Percentiles rank a stretch among this genome's conserved stretches.
Conservation (phyloP, 2,113 vertebrate species). For the Rhombomys opimus region DNA sequence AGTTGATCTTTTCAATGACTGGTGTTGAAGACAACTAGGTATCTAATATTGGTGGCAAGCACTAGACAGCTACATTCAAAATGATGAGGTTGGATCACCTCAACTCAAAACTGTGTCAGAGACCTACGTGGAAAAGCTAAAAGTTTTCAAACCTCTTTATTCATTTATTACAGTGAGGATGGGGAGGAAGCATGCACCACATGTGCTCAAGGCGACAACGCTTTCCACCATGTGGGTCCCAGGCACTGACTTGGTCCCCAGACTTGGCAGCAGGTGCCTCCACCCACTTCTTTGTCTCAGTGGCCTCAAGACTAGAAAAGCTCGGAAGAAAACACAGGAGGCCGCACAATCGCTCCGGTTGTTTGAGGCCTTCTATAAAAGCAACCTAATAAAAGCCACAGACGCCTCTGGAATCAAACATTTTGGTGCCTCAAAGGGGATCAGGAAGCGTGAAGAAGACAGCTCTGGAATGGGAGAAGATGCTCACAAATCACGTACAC, state of each 20-base stretch:
- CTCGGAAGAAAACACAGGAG: neutral
- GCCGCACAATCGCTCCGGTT: neutral
- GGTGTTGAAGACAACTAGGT: neutral
- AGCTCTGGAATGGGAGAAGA: neutral
- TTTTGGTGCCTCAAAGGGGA: neutral
- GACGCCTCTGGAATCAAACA: neutral
- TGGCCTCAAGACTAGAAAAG: neutral
- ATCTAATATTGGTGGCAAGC: too few relatives aligned
- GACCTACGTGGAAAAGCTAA: neutral
- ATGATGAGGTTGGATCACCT: neutral
- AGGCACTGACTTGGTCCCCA: neutral
- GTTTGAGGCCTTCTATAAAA: neutral
- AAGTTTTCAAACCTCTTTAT: neutral
- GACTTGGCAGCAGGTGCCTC: neutral
- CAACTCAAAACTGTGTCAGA: neutral
- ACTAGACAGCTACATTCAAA: neutral
- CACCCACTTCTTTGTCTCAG: neutral
- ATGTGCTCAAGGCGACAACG: too few relatives aligned
- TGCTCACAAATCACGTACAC: neutral
- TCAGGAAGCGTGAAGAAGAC: neutral
- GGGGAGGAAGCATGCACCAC: neutral
- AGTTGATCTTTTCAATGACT: neutral
- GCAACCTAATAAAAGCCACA: neutral
- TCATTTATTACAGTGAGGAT: neutral
- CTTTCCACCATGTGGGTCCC: neutral